These are phyloP conservation scores for Acleris literana DNA, from an alignment of 2,888 invertebrate species.

Conservation along the genomic window DNA sequence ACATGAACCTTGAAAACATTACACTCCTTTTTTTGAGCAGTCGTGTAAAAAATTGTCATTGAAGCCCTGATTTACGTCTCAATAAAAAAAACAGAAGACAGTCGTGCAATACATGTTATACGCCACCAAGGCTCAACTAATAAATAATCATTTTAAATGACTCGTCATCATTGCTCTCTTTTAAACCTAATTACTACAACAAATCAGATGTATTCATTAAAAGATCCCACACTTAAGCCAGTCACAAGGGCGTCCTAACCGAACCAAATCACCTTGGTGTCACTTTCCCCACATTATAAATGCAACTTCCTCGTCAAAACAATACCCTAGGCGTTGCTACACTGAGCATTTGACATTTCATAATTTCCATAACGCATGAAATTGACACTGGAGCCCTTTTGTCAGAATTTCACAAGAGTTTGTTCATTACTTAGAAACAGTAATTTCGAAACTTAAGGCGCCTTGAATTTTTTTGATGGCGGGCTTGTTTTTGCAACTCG, in stretches of 20 bases:
- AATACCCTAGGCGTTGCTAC: slow-evolving; percentile 27
- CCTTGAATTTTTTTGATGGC: no score
- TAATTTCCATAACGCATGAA: slow-evolving; percentile 26
- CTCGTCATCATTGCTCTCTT: no score
- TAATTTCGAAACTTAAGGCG: neutral
- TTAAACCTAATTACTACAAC: neutral
- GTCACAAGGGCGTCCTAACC: slow-evolving; percentile 6
- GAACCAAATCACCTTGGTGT: slow-evolving; percentile 20
- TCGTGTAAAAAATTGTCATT: no score
- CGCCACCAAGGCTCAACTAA: no score
- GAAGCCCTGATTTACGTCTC: no score
- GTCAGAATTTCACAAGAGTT: slow-evolving; percentile 4
- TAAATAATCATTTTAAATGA: no score
- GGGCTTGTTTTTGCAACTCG: no score
- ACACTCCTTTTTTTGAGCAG: no score
- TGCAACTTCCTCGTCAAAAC: slow-evolving; percentile 31
- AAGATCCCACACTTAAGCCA: slow-evolving; percentile 13
- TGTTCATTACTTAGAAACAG: neutral
- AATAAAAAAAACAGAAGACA: no score
- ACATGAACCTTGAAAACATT: no score
- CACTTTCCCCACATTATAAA: slow-evolving; percentile 31
- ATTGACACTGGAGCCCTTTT: slow-evolving; percentile 20
- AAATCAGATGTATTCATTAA: slow-evolving; percentile 6
- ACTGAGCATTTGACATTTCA: slow-evolving; percentile 20
- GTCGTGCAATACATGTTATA: no score